Percentiles rank a stretch among this genome's conserved stretches.
Conservation (phyloP, 2,113 vertebrate species). For the Puffinus mauretanicus region DNA sequence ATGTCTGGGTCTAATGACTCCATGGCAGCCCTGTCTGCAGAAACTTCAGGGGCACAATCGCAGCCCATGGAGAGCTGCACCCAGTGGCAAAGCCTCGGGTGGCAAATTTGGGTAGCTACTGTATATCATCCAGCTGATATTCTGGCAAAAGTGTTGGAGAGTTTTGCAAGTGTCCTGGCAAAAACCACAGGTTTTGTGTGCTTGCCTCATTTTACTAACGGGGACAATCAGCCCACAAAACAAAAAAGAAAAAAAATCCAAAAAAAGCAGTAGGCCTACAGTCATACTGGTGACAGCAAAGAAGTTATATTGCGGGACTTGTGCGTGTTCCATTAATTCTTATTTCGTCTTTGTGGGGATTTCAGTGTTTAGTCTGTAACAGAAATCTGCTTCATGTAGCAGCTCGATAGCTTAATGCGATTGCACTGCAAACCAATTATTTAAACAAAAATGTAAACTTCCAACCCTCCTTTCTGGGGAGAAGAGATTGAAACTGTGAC, state of each 20-base stretch:
- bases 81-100: not conserved
- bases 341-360: not conserved
- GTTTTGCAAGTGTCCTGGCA: not conserved
- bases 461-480: not conserved
- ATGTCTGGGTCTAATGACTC: conserved; percentile 27
- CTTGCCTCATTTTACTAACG: not conserved
- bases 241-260: not conserved
- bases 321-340: not conserved
- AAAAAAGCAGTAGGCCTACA: not conserved
- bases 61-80: not conserved
- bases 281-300: not conserved
- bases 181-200: not conserved
- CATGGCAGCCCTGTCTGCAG: conserved; percentile 44
- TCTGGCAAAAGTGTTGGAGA: not conserved
- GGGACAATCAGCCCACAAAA: not conserved
- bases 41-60: not conserved
- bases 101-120: not conserved
- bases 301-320: not conserved
- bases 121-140: not conserved
- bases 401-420: not conserved
- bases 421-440: not conserved
- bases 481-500: not conserved
- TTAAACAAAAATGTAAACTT: not conserved
- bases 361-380: not conserved
- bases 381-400: not conserved